phyloP scores from a whole-genome alignment of 1,140 invertebrate species.

The Berghia stephanieae region DNA sequence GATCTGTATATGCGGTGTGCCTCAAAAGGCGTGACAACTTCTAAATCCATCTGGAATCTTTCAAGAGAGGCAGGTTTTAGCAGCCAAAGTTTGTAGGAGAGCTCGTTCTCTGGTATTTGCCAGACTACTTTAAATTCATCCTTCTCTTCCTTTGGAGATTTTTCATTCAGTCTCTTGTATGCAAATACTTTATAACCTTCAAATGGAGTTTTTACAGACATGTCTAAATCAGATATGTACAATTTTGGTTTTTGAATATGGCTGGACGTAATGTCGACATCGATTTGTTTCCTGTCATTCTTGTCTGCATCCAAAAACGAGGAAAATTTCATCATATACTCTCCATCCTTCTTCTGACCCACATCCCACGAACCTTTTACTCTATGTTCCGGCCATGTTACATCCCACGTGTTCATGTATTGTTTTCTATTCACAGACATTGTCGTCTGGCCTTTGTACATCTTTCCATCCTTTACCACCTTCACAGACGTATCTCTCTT shows the following conservation, averaged over 20 bases:
- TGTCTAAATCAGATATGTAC: background rate
- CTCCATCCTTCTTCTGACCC: slow-evolving; percentile 1
- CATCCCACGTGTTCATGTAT: background rate
- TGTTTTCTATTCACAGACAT: too few relatives aligned
- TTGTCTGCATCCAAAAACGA: slow-evolving; percentile 30
- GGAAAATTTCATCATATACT: slow-evolving; percentile 10
- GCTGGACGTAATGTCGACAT: too few relatives aligned
- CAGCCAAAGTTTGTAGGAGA: background rate
- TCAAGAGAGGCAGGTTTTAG: background rate
- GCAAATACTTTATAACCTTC: slow-evolving; percentile 10
- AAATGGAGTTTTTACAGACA: slow-evolving; percentile 21
- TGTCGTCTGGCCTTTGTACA: slow-evolving; percentile 32
- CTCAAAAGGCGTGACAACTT: background rate
- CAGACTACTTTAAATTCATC: slow-evolving; percentile 23
- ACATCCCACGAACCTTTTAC: slow-evolving; percentile 23
- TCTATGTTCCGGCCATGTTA: slow-evolving; percentile 14
- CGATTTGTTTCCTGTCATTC: too few relatives aligned
- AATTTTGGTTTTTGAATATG: too few relatives aligned
- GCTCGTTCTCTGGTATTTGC: background rate
- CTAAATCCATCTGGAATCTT: slow-evolving; percentile 12
- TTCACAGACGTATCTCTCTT: too few relatives aligned
- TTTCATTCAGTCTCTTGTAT: background rate
- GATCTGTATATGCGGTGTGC: background rate
- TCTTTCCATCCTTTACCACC: too few relatives aligned
- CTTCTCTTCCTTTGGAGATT: background rate